These are phyloP conservation scores for Drosophila nigritarsus DNA, from an alignment of 2,888 invertebrate species.

Conservation along the genomic window DNA sequence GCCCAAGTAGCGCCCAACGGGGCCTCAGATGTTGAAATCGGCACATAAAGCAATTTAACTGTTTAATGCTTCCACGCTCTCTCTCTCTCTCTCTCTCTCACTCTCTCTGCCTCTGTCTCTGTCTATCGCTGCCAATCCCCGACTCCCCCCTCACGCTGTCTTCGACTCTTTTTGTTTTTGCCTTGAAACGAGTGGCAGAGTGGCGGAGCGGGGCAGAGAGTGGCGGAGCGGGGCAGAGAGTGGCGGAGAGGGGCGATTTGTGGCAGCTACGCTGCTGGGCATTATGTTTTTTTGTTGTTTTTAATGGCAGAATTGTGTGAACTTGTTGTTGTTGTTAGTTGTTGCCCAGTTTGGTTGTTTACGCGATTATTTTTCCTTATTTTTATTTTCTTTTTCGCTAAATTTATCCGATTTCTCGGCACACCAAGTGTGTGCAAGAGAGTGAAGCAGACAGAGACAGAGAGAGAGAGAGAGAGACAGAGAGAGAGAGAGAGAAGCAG, in stretches of 20 bases:
- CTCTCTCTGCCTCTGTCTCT: not conserved
- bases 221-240: not conserved
- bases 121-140: not conserved
- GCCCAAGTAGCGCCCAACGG: constrained; percentile 65
- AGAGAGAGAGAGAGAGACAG: not conserved
- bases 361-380: constrained; percentile 69
- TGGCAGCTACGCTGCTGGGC: constrained; percentile 13
- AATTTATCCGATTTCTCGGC: constrained; percentile 61
- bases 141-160: not conserved
- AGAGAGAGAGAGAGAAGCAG: not conserved
- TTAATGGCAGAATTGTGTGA: constrained; percentile 72
- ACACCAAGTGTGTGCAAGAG: not conserved
- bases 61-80: constrained; percentile 56
- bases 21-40: constrained; percentile 68
- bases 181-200: constrained; percentile 1
- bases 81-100: not conserved
- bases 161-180: not conserved
- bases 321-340: constrained; percentile 50
- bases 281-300: constrained; percentile 52
- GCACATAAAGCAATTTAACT: constrained; percentile 77
- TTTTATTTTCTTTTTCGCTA: constrained; percentile 57
- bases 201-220: not conserved
- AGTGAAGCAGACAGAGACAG: not conserved
- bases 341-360: constrained; percentile 54
- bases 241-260: not conserved